These are phyloP conservation scores for Candoia aspera DNA, from an alignment of 2,113 vertebrate genomes.

Conservation along the genomic window DNA sequence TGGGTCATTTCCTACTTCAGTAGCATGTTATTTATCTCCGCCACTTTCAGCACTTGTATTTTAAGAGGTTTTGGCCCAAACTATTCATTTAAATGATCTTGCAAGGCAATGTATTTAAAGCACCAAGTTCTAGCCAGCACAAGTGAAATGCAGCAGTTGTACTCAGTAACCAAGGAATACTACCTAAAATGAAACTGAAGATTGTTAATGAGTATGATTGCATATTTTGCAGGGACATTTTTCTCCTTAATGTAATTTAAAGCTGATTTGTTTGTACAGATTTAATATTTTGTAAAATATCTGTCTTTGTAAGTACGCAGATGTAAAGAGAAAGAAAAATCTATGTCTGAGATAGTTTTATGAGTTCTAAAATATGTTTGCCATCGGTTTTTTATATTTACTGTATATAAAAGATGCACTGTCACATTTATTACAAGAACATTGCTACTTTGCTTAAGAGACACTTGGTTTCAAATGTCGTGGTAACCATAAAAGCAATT, in stretches of 20 bases:
- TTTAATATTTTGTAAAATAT: constrained; percentile 39
- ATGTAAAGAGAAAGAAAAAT: constrained; percentile 5
- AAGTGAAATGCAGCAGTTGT: background rate
- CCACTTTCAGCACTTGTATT: background rate
- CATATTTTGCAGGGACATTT: constrained; percentile 34
- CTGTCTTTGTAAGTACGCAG: constrained; percentile 35
- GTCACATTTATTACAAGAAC: background rate
- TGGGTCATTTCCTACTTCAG: background rate
- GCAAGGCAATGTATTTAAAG: background rate
- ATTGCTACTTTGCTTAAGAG: background rate
- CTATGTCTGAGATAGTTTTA: background rate
- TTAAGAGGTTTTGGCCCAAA: background rate
- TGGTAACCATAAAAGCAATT: background rate
- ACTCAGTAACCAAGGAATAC: background rate
- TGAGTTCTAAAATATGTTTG: background rate
- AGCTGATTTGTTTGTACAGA: constrained; percentile 3
- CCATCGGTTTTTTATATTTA: constrained; percentile 7
- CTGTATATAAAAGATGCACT: background rate
- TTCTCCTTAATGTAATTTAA: constrained; percentile 10
- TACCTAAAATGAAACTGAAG: background rate
- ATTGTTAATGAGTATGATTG: background rate
- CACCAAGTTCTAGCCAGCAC: background rate
- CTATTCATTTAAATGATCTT: background rate
- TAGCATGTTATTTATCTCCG: background rate
- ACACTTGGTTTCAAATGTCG: background rate